phyloP scores from a whole-genome alignment of 2,113 vertebrate genomes.

The Ictidomys tridecemlineatus region DNA sequence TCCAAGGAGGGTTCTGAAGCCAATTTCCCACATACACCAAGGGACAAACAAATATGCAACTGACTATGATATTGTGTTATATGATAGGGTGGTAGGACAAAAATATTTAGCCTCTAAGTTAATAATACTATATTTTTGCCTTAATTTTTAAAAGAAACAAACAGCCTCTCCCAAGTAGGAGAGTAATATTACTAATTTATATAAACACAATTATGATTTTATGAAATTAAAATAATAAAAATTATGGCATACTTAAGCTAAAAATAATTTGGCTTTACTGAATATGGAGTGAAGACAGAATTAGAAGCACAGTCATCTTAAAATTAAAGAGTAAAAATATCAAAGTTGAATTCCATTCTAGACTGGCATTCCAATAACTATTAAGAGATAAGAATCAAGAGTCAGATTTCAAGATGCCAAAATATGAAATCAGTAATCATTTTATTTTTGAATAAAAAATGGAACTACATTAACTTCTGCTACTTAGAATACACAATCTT shows the following conservation, averaged over 20 bases:
- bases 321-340: too few relatives aligned
- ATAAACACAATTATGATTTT: constrained; percentile 42
- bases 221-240: constrained; percentile 61
- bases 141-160: constrained; percentile 41
- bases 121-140: background rate
- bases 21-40: background rate
- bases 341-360: too few relatives aligned
- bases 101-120: background rate
- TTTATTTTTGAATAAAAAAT: too few relatives aligned
- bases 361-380: too few relatives aligned
- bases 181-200: constrained; percentile 43
- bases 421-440: too few relatives aligned
- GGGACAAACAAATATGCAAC: background rate
- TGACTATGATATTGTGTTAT: background rate
- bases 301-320: too few relatives aligned
- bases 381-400: too few relatives aligned
- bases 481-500: too few relatives aligned
- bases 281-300: background rate
- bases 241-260: constrained; percentile 14
- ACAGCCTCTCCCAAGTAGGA: constrained; percentile 15
- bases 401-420: too few relatives aligned
- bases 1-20: background rate
- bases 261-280: constrained; percentile 51
- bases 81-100: background rate
- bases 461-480: too few relatives aligned